A percentile compares a stretch with the other conserved stretches of the same genome.
Evolutionary conservation across 2,888 invertebrate species (phyloP).

Genomic region (Dicycla oo): DNA sequence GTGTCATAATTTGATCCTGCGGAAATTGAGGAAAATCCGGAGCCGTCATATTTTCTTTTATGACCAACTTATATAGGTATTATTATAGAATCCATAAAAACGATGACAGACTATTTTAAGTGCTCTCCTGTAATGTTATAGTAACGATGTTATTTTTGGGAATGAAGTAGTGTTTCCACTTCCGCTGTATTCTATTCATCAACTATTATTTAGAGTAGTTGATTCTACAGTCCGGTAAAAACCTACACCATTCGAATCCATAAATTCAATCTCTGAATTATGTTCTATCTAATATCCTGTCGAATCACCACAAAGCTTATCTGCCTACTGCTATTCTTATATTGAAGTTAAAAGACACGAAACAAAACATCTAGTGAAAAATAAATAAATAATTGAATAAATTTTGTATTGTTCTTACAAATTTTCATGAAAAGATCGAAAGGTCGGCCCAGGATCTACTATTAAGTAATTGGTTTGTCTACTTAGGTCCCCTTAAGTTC

Average conservation of each 20-base stretch:
- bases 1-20: slow-evolving; percentile 37
- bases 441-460: neutral
- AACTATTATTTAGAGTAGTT: neutral
- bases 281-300: neutral
- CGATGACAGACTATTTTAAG: slow-evolving; percentile 9
- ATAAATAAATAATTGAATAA: neutral
- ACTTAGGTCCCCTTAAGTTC: neutral
- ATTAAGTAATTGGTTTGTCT: neutral
- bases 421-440: neutral
- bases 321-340: neutral
- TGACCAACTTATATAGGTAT: slow-evolving; percentile 25
- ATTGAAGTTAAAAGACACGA: neutral
- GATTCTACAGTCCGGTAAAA: neutral
- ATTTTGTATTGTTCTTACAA: neutral
- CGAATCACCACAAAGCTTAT: neutral
- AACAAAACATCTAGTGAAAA: neutral
- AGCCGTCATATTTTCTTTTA: slow-evolving; percentile 36
- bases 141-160: slow-evolving; percentile 12
- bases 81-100: slow-evolving; percentile 42
- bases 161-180: neutral
- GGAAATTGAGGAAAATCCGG: slow-evolving; percentile 48
- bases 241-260: no score
- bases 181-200: neutral
- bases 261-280: neutral
- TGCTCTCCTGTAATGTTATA: slow-evolving; percentile 5